Evolutionary conservation across 2,113 vertebrate species (phyloP).

Genomic region (Saguinus imperator): DNA sequence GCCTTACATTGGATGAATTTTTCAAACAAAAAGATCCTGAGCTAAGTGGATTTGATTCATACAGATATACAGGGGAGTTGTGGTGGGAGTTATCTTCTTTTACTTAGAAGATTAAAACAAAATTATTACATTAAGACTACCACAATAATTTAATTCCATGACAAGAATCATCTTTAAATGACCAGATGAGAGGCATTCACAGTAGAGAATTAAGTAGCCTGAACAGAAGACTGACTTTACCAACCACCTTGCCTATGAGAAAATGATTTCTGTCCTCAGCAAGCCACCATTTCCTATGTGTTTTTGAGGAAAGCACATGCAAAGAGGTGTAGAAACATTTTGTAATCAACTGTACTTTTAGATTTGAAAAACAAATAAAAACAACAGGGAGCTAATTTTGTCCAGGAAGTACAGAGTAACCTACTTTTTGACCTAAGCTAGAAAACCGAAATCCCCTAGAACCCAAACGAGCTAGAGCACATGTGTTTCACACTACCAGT

Average conservation of each 20-base stretch:
- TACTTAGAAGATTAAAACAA: background rate
- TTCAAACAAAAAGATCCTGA: background rate
- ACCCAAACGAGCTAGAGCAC: background rate
- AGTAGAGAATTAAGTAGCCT: accelerated
- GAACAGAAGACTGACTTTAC: background rate
- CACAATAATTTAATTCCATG: background rate
- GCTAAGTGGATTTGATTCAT: background rate
- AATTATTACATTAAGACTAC: background rate
- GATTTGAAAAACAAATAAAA: background rate
- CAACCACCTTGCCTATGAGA: background rate
- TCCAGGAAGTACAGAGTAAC: background rate
- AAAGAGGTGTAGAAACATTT: background rate
- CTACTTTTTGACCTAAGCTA: background rate
- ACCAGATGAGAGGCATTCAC: accelerated
- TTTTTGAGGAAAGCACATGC: background rate
- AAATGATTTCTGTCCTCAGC: no score
- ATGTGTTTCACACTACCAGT: background rate
- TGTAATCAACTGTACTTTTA: background rate
- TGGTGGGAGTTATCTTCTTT: background rate
- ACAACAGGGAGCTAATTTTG: background rate
- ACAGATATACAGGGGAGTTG: accelerated
- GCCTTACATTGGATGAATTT: background rate
- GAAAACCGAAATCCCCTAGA: background rate
- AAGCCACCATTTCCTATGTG: accelerated
- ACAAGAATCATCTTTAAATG: background rate